Evolutionary conservation across 1,140 invertebrate genomes (phyloP).

Genomic region (Leptoteleia sp.): DNA sequence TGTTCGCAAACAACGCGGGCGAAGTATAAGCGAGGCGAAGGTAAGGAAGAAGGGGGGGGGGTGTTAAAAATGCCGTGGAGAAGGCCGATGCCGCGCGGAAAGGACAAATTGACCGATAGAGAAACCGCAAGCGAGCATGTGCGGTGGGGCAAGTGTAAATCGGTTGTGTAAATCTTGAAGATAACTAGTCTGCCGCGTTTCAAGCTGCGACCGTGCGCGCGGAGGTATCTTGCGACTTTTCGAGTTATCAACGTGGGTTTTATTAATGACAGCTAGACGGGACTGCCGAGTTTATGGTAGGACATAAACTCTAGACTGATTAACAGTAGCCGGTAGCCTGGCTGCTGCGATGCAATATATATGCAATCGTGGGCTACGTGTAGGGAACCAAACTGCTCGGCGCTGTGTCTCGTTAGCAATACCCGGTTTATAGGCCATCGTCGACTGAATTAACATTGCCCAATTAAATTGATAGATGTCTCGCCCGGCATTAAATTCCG

Average conservation of each 20-base stretch:
- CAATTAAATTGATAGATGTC: constrained; percentile 82
- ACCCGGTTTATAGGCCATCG: constrained; percentile 81
- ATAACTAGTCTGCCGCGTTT: constrained; percentile 68
- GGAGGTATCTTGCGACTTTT: constrained; percentile 79
- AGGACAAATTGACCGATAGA: constrained; percentile 64
- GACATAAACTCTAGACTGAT: constrained; percentile 83
- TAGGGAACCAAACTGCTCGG: constrained; percentile 75
- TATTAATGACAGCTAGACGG: constrained; percentile 81
- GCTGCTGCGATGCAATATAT: constrained; percentile 77
- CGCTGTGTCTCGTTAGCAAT: constrained; percentile 79
- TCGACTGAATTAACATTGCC: constrained; percentile 81
- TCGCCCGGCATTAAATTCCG: constrained; percentile 76
- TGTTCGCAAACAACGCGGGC: no score
- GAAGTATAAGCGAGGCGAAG: constrained; percentile 1
- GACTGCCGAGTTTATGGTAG: constrained; percentile 77
- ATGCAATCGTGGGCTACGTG: constrained; percentile 74
- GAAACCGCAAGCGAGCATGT: constrained; percentile 56
- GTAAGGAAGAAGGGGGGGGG: no score
- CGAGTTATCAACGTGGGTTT: constrained; percentile 81
- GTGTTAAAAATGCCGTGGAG: no score
- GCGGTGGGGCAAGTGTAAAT: constrained; percentile 62
- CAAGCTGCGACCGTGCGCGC: constrained; percentile 61
- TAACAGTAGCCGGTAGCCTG: constrained; percentile 79
- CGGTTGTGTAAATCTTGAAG: constrained; percentile 68
- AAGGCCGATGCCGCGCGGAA: no score